Evolutionary conservation across 2,888 invertebrate genomes (phyloP).

Genomic region (Lithophane semibrunnea): DNA sequence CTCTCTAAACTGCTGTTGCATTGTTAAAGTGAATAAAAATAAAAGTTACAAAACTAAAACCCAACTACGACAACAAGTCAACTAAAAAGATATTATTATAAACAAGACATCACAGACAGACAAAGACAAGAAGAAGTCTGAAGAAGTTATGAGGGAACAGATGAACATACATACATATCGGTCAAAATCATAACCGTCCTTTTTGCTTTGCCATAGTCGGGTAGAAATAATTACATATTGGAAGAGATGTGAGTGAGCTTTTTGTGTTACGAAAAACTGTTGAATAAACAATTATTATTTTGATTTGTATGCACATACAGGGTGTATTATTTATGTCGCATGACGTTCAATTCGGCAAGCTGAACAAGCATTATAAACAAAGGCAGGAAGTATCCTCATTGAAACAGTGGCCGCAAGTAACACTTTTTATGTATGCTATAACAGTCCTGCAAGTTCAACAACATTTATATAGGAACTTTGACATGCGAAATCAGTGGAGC

Average conservation of each 20-base stretch:
- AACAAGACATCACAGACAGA: too few relatives aligned
- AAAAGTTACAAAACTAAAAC: too few relatives aligned
- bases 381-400: slow-evolving; percentile 76
- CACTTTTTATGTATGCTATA: slow-evolving; percentile 55
- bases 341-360: slow-evolving; percentile 72
- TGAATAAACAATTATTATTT: slow-evolving; percentile 60
- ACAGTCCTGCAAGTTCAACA: slow-evolving; percentile 66
- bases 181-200: too few relatives aligned
- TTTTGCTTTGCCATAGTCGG: too few relatives aligned
- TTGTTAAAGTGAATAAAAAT: slow-evolving; percentile 4
- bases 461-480: slow-evolving; percentile 64
- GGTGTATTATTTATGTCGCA: slow-evolving; percentile 65
- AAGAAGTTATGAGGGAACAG: too few relatives aligned
- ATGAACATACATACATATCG: too few relatives aligned
- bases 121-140: too few relatives aligned
- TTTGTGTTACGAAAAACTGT: slow-evolving; percentile 33
- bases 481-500: slow-evolving; percentile 52
- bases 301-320: slow-evolving; percentile 58
- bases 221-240: slow-evolving; percentile 14
- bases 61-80: too few relatives aligned
- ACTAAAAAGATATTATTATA: too few relatives aligned
- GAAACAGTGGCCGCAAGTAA: slow-evolving; percentile 56
- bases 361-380: slow-evolving; percentile 75
- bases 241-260: slow-evolving; percentile 26
- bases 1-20: not conserved